A percentile compares a stretch with the other conserved stretches of the same genome.
phyloP scores from a whole-genome alignment of 2,888 invertebrate genomes.

The Micropterix aruncella region DNA sequence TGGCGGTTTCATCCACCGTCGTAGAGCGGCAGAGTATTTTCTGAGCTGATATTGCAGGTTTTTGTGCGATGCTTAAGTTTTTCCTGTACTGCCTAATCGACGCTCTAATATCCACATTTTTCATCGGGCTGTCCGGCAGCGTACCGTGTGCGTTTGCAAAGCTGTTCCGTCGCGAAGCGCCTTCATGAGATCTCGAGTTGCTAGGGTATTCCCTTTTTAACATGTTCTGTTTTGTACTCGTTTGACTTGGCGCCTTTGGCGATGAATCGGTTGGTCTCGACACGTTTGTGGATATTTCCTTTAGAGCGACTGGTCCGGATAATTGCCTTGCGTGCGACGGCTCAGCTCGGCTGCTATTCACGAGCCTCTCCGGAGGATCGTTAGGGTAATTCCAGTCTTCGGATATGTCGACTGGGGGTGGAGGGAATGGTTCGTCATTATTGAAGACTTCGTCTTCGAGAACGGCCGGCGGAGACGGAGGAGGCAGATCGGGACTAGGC shows the following conservation, averaged over 20 bases:
- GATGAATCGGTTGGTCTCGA: conserved; percentile 1
- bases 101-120: conserved; percentile 8
- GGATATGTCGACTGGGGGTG: conserved; percentile 30
- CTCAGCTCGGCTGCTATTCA: background rate
- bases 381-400: conserved; percentile 10
- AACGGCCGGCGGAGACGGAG: conserved; percentile 47
- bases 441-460: conserved; percentile 42
- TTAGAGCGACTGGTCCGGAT: background rate
- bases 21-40: conserved; percentile 9
- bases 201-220: conserved; percentile 8
- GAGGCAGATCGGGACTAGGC: conserved; percentile 45
- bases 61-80: conserved; percentile 5
- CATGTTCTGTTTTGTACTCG: conserved; percentile 6
- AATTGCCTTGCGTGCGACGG: background rate
- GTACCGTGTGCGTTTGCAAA: conserved; percentile 8
- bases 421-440: conserved; percentile 52
- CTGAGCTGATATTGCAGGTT: conserved; percentile 9
- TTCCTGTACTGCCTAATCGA: conserved; percentile 10
- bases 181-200: conserved; percentile 5
- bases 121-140: conserved; percentile 5
- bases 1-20: conserved; percentile 8
- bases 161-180: conserved; percentile 7
- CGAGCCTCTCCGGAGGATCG: conserved; percentile 3
- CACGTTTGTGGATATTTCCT: background rate
- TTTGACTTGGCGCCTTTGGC: conserved; percentile 1